These are phyloP conservation scores for Stramonita haemastoma DNA, from an alignment of 2,888 invertebrate species.

Conservation along the genomic window DNA sequence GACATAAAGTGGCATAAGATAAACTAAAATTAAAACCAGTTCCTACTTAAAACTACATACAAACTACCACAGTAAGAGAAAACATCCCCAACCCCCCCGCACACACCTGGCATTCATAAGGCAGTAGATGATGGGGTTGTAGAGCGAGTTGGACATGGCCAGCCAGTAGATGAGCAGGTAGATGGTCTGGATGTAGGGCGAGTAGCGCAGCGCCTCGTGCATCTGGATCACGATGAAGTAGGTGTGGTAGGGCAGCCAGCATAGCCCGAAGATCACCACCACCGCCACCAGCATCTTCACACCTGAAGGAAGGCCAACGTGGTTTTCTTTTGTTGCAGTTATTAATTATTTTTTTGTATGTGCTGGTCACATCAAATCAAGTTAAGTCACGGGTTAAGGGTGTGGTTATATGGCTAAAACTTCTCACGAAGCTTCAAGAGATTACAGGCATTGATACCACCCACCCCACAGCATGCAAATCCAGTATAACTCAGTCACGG, in stretches of 20 bases:
- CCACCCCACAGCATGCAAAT: no score
- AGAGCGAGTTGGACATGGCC: slow-evolving; percentile 99
- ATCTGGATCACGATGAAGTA: slow-evolving; percentile 93
- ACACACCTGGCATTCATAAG: slow-evolving; percentile 97
- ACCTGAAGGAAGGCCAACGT: slow-evolving; percentile 82
- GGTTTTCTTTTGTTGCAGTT: no score
- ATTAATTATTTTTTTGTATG: no score
- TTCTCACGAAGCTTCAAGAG: no score
- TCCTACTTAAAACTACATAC: no score
- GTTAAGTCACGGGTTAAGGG: no score
- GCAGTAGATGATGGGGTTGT: slow-evolving; percentile 97
- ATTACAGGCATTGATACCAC: no score
- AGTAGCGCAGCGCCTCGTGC: slow-evolving; percentile 87
- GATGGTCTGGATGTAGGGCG: slow-evolving; percentile 86
- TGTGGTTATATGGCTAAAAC: no score
- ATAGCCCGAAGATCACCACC: slow-evolving; percentile 94
- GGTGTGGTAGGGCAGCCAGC: slow-evolving; percentile 96
- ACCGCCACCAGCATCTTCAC: slow-evolving; percentile 95
- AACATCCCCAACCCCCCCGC: background rate
- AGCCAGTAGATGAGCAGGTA: slow-evolving; percentile 90
- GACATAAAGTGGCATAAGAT: no score
- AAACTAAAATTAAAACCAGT: background rate
- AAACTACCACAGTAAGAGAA: no score
- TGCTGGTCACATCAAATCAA: no score
- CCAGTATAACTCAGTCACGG: no score